Conservation (phyloP, 1,140 invertebrate species). For the Pentalonia nigronervosa region DNA sequence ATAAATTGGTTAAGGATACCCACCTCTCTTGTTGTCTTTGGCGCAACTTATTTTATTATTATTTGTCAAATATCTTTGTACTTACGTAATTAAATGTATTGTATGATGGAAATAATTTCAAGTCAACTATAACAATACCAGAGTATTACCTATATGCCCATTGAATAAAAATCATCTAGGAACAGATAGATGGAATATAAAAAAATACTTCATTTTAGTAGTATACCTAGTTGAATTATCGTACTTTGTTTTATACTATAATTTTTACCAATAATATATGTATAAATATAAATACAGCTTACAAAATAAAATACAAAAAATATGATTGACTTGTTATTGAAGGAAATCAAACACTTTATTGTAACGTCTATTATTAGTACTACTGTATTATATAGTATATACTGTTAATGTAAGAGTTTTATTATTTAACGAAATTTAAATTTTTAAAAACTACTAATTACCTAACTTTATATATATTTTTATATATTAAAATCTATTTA, state of each 20-base stretch:
- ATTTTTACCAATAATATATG: not conserved
- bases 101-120: not conserved
- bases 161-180: not conserved
- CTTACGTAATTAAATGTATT: not conserved
- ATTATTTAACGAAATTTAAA: not conserved
- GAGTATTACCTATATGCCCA: not conserved
- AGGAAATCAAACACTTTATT: not conserved
- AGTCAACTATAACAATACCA: not conserved
- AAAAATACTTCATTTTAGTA: not conserved
- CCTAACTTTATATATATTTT: not conserved
- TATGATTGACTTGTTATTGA: not conserved
- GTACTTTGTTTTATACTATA: not conserved
- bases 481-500: not conserved
- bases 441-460: not conserved
- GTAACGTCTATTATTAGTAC: not conserved
- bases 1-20: not conserved
- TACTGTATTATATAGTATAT: not conserved
- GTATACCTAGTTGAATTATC: not conserved
- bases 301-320: not conserved
- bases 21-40: not conserved
- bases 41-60: not conserved
- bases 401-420: not conserved
- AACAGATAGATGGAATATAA: not conserved
- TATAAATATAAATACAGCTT: not conserved
- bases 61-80: not conserved